A percentile compares a stretch with the other conserved stretches of the same genome.
Evolutionary conservation across 2,797 vertebrate species (phyloP).

Genomic region (Holocentrus rufus): DNA sequence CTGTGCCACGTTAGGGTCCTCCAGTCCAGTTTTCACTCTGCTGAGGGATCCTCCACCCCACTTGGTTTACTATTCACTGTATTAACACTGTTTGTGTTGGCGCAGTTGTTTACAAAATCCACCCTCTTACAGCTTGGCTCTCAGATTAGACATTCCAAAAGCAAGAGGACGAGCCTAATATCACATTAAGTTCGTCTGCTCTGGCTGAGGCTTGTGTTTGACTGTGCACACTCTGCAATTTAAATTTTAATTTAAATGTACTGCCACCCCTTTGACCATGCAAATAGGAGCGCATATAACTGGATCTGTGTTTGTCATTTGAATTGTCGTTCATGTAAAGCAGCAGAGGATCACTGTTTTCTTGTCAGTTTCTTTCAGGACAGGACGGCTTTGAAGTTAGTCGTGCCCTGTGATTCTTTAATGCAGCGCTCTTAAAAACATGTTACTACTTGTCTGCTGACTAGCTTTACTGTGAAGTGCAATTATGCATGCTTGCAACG

Average conservation of each 20-base stretch:
- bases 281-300: constrained; percentile 12
- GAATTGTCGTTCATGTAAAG: constrained; percentile 18
- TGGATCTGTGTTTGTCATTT: constrained; percentile 26
- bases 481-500: neutral
- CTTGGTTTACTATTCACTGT: neutral
- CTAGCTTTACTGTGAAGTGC: neutral
- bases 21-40: neutral
- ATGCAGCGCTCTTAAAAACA: neutral
- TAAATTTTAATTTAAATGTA: neutral
- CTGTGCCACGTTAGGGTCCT: neutral
- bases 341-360: neutral
- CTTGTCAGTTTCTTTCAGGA: neutral
- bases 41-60: neutral
- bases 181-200: too few species aligned
- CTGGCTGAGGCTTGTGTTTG: too few species aligned
- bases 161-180: too few species aligned
- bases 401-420: neutral
- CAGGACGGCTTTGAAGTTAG: neutral
- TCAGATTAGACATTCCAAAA: neutral
- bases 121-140: neutral
- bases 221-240: neutral
- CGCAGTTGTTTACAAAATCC: neutral
- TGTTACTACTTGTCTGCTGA: constrained; percentile 23
- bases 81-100: neutral
- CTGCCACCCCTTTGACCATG: constrained; percentile 1